Base-by-base conservation (phyloP, 2,113 vertebrate species). In the Sebastes schlegelii region DNA sequence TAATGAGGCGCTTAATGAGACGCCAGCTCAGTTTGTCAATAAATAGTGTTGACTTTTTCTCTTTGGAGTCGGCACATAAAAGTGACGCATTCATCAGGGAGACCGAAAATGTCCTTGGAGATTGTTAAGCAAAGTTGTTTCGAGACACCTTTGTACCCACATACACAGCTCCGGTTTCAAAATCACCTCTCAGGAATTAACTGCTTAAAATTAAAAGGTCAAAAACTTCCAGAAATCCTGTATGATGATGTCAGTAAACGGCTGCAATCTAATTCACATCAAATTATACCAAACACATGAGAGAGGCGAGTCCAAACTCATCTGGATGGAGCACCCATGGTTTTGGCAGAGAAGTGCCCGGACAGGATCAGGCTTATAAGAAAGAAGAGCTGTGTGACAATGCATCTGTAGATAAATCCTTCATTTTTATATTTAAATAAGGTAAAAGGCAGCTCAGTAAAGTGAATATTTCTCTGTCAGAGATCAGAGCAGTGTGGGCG, bases 401-500 rank as follows among this genome's bases (percentile, higher is more conserved):
- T 4, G 43, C 43, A 1, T 40, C 55, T 60, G 61, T 16, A n/a
- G 26, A 55, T 19, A 8, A 55, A 19, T 48, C 69, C 34, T 34
- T 57, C 21, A 14, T 12, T 70, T 69, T 21, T 4, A 45, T 14
- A 12, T 65, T 17, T n/a, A 49, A 71, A 69, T n/a, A 16, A 16
- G 8, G 8, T 17, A 57, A 77, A 45, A 54, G 16, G 64, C 23
- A 52, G 46, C 19, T 54, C 60, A 16, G 43, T 2, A 1, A 12
- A 42, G 21, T 34, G 34, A n/a, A 17, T 17, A 12, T 45, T 58
- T 19, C 21, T 49, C 34, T 34, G 34, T 34, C 51, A 5, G 40
- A 34, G 79, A 54, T 99, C 95, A 99, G 84, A 99, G 95, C 73
- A 99, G 94, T 13, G 97, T 99, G 74, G 98, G 98, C 43, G 95